These are phyloP conservation scores for Pachycephus smyrnensis DNA, from an alignment of 2,888 invertebrate species.

Conservation along the genomic window DNA sequence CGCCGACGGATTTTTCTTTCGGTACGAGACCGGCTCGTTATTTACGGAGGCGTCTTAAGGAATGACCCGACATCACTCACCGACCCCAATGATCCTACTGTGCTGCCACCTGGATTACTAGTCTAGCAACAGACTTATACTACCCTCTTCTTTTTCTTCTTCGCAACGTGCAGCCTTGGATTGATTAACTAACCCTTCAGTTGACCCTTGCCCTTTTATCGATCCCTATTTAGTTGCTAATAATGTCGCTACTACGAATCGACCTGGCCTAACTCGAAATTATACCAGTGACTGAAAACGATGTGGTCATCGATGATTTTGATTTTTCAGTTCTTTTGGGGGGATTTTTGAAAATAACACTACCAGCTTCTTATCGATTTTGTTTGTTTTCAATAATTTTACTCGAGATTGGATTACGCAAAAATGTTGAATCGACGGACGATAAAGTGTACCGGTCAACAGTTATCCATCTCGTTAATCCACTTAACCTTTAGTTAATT, in stretches of 20 bases:
- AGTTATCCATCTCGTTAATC: background rate
- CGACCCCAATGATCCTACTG: slow-evolving; percentile 8
- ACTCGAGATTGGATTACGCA: background rate
- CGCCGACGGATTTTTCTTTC: slow-evolving; percentile 28
- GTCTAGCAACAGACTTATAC: background rate
- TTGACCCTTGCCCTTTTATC: background rate
- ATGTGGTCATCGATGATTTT: background rate
- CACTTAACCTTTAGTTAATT: background rate
- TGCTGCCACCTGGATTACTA: background rate
- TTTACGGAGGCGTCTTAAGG: slow-evolving; percentile 36
- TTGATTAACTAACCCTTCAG: background rate
- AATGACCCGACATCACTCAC: slow-evolving; percentile 41
- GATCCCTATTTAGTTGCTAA: background rate
- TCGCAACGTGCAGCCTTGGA: background rate
- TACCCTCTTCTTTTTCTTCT: background rate
- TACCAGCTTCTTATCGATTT: no score
- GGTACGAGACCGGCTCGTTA: slow-evolving; percentile 29
- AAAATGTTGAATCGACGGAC: background rate
- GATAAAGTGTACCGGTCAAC: background rate
- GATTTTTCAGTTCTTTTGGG: background rate
- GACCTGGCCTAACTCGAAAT: background rate
- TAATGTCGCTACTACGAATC: background rate
- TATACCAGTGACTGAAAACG: background rate
- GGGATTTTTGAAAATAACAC: no score
- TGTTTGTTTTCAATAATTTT: background rate